Evolutionary conservation across 2,888 invertebrate genomes (phyloP).

Genomic region (Drosophila neonasuta): DNA sequence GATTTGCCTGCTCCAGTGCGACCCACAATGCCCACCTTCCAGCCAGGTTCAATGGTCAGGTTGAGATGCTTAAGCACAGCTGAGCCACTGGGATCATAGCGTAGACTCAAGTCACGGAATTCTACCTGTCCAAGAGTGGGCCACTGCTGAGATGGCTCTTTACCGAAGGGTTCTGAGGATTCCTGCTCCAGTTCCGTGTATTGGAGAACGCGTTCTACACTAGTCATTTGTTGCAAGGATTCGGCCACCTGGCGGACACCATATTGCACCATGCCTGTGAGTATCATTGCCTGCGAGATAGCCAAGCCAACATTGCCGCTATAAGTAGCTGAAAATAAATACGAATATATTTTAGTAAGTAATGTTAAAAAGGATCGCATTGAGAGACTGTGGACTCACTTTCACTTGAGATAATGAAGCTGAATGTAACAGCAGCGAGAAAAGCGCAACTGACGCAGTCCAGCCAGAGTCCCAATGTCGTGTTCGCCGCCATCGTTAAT

Average conservation of each 20-base stretch:
- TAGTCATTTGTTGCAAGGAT: constrained; percentile 88
- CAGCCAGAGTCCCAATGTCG: constrained; percentile 88
- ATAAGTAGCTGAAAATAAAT: constrained; percentile 79
- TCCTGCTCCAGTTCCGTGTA: constrained; percentile 88
- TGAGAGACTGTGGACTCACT: constrained; percentile 82
- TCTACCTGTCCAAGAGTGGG: constrained; percentile 85
- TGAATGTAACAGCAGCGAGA: constrained; percentile 85
- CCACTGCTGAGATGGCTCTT: constrained; percentile 86
- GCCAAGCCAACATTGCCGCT: constrained; percentile 89
- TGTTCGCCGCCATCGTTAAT: constrained; percentile 79
- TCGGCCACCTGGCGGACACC: constrained; percentile 88
- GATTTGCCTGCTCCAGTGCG: constrained; percentile 93
- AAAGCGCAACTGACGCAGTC: constrained; percentile 88
- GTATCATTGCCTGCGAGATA: constrained; percentile 87
- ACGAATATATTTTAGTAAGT: no score
- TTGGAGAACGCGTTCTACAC: constrained; percentile 88
- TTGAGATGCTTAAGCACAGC: constrained; percentile 89
- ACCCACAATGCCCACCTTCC: constrained; percentile 90
- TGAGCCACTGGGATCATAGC: constrained; percentile 84
- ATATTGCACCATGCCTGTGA: constrained; percentile 88
- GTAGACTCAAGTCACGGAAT: constrained; percentile 84
- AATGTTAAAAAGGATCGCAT: no score
- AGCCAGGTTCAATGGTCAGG: constrained; percentile 86
- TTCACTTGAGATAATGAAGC: constrained; percentile 85
- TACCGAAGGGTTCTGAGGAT: constrained; percentile 77